Conservation (phyloP, 1,140 invertebrate species). For the Hylaeus anthracinus region DNA sequence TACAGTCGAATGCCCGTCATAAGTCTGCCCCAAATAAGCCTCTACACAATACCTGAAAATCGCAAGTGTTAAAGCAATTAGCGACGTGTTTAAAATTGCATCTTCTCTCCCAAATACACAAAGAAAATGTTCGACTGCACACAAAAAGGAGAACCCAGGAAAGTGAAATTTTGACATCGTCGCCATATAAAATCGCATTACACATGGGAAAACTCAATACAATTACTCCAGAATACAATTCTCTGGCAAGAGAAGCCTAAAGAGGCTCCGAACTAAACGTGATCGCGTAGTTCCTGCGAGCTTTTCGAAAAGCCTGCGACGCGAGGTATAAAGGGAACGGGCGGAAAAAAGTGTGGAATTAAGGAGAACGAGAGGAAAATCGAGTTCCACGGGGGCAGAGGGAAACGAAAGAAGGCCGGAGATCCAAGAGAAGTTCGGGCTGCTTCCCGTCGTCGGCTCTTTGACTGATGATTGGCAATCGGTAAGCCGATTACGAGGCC, state of each 20-base stretch:
- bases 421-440: conserved; percentile 50
- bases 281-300: neutral
- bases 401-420: conserved; percentile 25
- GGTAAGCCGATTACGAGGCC: conserved; percentile 70
- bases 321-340: neutral
- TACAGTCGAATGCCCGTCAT: too few species aligned
- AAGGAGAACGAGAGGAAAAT: conserved; percentile 14
- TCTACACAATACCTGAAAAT: too few species aligned
- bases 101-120: too few species aligned
- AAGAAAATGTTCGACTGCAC: too few species aligned
- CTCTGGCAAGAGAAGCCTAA: neutral
- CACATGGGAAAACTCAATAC: neutral
- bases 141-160: too few species aligned
- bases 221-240: neutral
- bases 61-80: too few species aligned
- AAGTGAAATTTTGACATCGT: too few species aligned
- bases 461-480: conserved; percentile 72
- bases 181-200: too few species aligned
- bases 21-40: too few species aligned
- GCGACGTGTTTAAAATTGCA: too few species aligned
- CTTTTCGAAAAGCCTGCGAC: neutral
- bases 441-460: conserved; percentile 54
- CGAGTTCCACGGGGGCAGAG: neutral
- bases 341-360: neutral
- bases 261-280: neutral